Evolutionary conservation across 2,888 invertebrate genomes (phyloP).

Genomic region (Molorchus minor): DNA sequence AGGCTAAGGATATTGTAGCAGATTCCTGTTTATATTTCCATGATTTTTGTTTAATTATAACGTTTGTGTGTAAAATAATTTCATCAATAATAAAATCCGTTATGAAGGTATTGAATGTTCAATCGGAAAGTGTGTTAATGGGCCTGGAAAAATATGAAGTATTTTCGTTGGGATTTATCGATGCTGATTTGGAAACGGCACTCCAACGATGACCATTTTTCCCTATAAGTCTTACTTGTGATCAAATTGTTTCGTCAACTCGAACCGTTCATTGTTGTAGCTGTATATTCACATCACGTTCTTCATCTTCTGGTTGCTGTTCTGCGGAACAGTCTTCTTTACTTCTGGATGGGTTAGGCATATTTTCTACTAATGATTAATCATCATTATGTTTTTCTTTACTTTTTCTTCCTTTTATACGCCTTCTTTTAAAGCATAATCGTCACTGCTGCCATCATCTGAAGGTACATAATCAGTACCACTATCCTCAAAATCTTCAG

Average conservation of each 20-base stretch:
- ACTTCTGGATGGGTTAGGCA: conserved; percentile 1
- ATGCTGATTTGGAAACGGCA: conserved; percentile 15
- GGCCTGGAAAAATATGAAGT: conserved; percentile 1
- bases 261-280: background rate
- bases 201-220: conserved; percentile 12
- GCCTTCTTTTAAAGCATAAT: conserved; percentile 6
- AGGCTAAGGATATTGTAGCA: conserved; percentile 7
- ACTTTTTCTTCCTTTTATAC: background rate
- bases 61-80: background rate
- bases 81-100: conserved; percentile 8
- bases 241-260: conserved; percentile 6
- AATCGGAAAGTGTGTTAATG: conserved; percentile 5
- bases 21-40: background rate
- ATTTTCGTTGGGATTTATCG: conserved; percentile 7
- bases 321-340: background rate
- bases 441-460: conserved; percentile 7
- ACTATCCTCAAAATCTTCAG: conserved; percentile 9
- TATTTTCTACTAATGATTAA: background rate
- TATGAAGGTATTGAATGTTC: conserved; percentile 9
- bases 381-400: background rate
- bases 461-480: conserved; percentile 9
- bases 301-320: conserved; percentile 11
- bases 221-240: conserved; percentile 10
- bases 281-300: background rate
- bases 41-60: conserved; percentile 1